Conservation (phyloP, 2,113 vertebrate species). For the Chaetorhynchus papuensis region DNA sequence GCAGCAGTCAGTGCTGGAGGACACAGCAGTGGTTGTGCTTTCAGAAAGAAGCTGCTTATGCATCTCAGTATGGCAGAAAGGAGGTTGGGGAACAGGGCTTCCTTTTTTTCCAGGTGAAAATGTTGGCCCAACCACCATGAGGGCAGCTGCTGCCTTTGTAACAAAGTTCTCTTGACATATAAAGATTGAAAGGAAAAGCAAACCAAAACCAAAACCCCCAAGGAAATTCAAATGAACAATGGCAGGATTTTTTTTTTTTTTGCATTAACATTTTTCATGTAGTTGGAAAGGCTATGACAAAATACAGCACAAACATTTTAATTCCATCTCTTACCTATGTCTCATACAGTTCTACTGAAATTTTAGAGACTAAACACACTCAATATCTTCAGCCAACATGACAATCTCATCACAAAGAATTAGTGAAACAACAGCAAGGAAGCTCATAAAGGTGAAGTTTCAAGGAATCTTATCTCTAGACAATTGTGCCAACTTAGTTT, state of each 20-base stretch:
- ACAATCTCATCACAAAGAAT: background rate
- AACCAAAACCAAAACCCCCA: background rate
- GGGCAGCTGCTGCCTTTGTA: background rate
- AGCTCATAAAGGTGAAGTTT: background rate
- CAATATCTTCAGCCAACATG: background rate
- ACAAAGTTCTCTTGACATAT: background rate
- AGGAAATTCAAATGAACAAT: background rate
- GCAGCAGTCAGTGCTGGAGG: background rate
- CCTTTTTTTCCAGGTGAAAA: background rate
- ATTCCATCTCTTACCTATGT: background rate
- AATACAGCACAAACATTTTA: background rate
- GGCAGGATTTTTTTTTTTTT: background rate
- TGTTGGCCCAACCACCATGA: background rate
- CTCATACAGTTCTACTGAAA: background rate
- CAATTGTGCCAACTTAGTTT: background rate
- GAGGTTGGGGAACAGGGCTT: background rate
- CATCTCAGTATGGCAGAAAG: background rate
- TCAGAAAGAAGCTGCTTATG: background rate
- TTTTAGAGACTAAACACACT: background rate
- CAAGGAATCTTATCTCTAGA: background rate
- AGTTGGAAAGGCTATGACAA: background rate
- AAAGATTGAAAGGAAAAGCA: background rate
- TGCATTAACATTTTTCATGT: background rate
- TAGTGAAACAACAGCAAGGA: background rate
- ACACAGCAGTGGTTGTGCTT: background rate